Evolutionary conservation across 2,888 invertebrate genomes (phyloP).

Genomic region (Camponotus fellah): DNA sequence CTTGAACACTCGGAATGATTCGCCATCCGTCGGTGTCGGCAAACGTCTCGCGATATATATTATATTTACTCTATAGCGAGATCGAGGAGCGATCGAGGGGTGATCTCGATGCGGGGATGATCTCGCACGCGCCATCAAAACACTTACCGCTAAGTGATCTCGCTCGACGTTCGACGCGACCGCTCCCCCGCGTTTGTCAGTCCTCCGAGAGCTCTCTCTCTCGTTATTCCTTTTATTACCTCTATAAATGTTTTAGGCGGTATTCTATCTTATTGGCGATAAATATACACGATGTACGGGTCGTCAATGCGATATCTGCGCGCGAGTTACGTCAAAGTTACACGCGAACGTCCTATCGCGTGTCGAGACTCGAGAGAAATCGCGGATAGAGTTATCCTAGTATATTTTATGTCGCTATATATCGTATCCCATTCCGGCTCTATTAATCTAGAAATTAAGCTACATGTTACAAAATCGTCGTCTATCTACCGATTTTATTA

Average conservation of each 20-base stretch:
- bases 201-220: not conserved
- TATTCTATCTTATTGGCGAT: not conserved
- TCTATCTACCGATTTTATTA: not conserved
- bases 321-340: not conserved
- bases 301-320: not conserved
- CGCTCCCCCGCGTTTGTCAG: not conserved
- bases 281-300: constrained; percentile 1
- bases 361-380: not conserved
- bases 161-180: constrained; percentile 44
- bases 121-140: constrained; percentile 26
- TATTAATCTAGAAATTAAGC: not conserved
- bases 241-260: constrained; percentile 29
- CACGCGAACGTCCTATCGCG: not conserved
- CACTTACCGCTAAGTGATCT: constrained; percentile 31
- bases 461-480: not conserved
- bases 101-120: not conserved
- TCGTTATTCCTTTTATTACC: not conserved
- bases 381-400: not conserved
- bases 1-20: constrained; percentile 45
- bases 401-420: not conserved
- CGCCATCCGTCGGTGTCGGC: constrained; percentile 4
- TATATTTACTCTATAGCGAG: not conserved
- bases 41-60: constrained; percentile 13
- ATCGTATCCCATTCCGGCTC: not conserved
- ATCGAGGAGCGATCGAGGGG: not conserved